phyloP scores from a whole-genome alignment of 2,888 invertebrate species.

The Keiferia lycopersicella region DNA sequence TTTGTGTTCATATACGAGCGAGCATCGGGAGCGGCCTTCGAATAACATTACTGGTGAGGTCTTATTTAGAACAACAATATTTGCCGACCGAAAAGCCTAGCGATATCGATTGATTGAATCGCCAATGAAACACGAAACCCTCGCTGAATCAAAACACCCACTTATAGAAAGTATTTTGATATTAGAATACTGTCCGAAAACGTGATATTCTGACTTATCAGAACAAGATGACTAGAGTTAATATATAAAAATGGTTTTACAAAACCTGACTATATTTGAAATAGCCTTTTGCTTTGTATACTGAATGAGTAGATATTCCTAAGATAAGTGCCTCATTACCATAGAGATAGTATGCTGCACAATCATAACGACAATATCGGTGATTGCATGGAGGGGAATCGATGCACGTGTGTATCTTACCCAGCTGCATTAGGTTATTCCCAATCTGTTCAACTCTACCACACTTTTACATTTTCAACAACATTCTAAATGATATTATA shows the following conservation, averaged over 20 bases:
- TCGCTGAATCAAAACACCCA: neutral
- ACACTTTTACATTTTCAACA: neutral
- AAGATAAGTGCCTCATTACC: neutral
- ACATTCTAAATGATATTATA: no score
- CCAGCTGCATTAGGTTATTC: conserved; percentile 1
- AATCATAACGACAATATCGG: neutral
- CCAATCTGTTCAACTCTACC: neutral
- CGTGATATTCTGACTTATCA: no score
- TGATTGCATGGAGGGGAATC: neutral
- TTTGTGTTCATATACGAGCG: neutral
- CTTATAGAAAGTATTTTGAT: neutral
- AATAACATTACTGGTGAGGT: neutral
- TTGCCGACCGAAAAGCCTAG: neutral
- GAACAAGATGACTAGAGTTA: no score
- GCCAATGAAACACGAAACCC: conserved; percentile 5
- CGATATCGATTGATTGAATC: neutral
- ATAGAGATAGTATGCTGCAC: neutral
- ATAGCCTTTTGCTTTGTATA: no score
- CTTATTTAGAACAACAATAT: conserved; percentile 15
- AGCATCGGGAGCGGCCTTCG: neutral
- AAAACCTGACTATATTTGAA: no score
- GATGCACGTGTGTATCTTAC: neutral
- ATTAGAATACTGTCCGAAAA: no score
- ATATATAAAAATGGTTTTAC: no score
- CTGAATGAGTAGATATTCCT: no score